Conservation (phyloP, 2,797 vertebrate genomes). For the Parauchenoglanis punctatus region DNA sequence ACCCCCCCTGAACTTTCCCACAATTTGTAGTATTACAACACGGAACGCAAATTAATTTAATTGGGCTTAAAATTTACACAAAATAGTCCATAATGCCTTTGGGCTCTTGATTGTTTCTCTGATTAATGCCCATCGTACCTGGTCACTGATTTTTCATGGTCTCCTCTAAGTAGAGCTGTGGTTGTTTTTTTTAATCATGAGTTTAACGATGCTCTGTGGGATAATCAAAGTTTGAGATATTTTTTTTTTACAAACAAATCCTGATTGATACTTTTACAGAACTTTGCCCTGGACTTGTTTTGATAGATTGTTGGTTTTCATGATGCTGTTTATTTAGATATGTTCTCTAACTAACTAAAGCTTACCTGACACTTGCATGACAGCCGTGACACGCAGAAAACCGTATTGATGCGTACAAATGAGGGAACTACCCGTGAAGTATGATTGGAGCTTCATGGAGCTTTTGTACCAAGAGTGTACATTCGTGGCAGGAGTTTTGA, state of each 20-base stretch:
- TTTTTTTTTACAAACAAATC: not conserved
- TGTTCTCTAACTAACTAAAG: not conserved
- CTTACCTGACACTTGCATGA: too few species aligned
- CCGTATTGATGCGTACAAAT: too few species aligned
- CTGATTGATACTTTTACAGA: not conserved
- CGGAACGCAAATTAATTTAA: not conserved
- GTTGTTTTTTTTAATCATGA: not conserved
- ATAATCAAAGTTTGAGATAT: not conserved
- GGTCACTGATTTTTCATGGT: not conserved
- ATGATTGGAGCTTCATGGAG: too few species aligned
- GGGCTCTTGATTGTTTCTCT: not conserved
- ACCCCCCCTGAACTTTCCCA: not conserved
- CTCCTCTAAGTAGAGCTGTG: not conserved
- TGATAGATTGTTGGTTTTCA: not conserved
- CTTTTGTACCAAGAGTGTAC: too few species aligned
- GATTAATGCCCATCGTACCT: not conserved
- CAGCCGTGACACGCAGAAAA: too few species aligned
- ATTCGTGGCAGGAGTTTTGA: too few species aligned
- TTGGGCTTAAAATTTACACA: not conserved
- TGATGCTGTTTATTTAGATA: not conserved
- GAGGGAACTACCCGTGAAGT: too few species aligned
- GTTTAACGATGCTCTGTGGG: not conserved
- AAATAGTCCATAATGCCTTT: not conserved
- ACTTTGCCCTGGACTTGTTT: not conserved
- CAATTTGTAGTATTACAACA: not conserved